Conservation (phyloP, 1,140 invertebrate species). For the Drosophila subobscura region DNA sequence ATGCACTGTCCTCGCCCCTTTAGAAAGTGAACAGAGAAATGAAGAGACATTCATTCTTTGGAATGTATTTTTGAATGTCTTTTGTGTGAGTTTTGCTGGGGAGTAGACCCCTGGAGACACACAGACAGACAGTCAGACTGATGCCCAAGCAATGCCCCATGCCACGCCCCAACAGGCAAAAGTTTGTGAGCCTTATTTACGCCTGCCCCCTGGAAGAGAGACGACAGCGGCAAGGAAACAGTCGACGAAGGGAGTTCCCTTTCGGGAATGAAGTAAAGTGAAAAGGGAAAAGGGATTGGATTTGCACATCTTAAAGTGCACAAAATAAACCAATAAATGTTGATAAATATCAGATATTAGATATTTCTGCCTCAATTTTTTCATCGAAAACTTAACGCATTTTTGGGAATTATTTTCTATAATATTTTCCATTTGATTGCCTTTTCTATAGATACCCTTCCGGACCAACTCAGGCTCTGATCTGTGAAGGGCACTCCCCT, state of each 20-base stretch:
- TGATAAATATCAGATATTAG: too few relatives aligned
- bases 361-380: too few relatives aligned
- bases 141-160: constrained; percentile 9
- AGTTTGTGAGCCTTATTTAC: constrained; percentile 35
- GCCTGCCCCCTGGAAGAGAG: constrained; percentile 1
- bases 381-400: too few relatives aligned
- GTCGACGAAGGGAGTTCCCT: not conserved
- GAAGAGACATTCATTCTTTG: constrained; percentile 28
- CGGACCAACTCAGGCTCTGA: too few relatives aligned
- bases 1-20: constrained; percentile 22
- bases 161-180: constrained; percentile 29
- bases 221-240: constrained; percentile 3
- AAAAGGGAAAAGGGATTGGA: too few relatives aligned
- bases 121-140: constrained; percentile 17
- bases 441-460: too few relatives aligned
- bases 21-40: not conserved
- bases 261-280: too few relatives aligned
- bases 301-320: too few relatives aligned
- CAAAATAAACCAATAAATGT: too few relatives aligned
- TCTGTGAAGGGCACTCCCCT: constrained; percentile 7
- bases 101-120: not conserved
- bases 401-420: too few relatives aligned
- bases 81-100: constrained; percentile 4
- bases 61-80: constrained; percentile 50
- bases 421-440: too few relatives aligned